Evolutionary conservation across 2,113 vertebrate genomes (phyloP).

Genomic region (Acrocephalus kingi): DNA sequence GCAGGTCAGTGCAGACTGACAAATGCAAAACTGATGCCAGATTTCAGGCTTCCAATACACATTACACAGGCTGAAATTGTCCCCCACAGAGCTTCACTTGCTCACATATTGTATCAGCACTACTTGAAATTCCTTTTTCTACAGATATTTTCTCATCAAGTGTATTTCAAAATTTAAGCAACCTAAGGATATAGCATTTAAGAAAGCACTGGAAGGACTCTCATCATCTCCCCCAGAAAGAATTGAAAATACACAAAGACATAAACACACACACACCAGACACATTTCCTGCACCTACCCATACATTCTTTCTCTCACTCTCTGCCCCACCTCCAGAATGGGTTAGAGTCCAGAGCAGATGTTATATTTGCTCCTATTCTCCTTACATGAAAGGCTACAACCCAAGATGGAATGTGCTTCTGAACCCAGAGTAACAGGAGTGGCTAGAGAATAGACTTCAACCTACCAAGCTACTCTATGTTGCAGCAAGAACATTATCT

Average conservation of each 20-base stretch:
- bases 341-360: not conserved
- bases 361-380: not conserved
- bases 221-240: not conserved
- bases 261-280: not conserved
- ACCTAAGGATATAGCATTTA: not conserved
- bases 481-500: not conserved
- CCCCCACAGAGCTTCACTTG: not conserved
- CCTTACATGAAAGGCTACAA: not conserved
- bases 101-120: not conserved
- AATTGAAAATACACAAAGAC: not conserved
- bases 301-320: not conserved
- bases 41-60: not conserved
- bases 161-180: not conserved
- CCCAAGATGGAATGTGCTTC: not conserved
- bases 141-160: not conserved
- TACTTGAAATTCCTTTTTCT: not conserved
- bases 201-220: not conserved
- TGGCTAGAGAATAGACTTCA: not conserved
- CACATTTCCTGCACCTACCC: not conserved
- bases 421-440: not conserved
- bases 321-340: not conserved
- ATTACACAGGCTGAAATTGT: not conserved
- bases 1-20: not conserved
- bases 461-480: rapidly evolving
- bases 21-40: not conserved